Percentiles rank a stretch among this genome's conserved stretches.
phyloP scores from a whole-genome alignment of 2,113 vertebrate species.

The Onychostoma macrolepis region DNA sequence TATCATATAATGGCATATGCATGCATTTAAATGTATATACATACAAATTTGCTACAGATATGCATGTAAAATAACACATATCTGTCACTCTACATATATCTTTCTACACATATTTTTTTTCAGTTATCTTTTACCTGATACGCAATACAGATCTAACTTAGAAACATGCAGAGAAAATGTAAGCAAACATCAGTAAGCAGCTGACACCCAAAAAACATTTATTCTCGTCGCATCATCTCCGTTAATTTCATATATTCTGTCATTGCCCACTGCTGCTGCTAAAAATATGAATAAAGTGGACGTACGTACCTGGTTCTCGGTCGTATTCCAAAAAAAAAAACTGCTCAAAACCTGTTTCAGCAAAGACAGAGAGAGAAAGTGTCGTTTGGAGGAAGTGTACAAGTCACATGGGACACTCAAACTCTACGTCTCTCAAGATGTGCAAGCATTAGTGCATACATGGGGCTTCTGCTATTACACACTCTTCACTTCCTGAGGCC shows the following conservation, averaged over 20 bases:
- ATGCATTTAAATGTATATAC: not conserved
- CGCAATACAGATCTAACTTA: not conserved
- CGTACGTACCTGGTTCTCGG: slow-evolving; percentile 1
- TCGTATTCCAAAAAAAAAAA: not conserved
- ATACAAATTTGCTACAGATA: not conserved
- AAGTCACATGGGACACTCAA: slow-evolving; percentile 52
- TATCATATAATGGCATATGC: not conserved
- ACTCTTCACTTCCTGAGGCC: slow-evolving; percentile 55
- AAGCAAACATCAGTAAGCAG: not conserved
- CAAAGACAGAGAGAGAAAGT: slow-evolving; percentile 26
- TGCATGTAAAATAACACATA: not conserved
- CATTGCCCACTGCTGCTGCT: not conserved
- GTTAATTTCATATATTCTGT: not conserved
- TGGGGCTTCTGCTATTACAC: slow-evolving; percentile 43
- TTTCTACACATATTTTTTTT: too few species aligned
- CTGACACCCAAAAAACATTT: not conserved
- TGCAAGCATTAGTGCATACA: slow-evolving; percentile 40
- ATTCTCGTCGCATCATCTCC: not conserved
- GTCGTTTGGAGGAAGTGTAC: slow-evolving; percentile 55
- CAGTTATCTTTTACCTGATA: not conserved
- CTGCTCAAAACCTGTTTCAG: slow-evolving; percentile 3
- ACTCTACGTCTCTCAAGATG: slow-evolving; percentile 27
- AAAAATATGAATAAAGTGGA: not conserved
- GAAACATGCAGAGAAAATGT: not conserved
- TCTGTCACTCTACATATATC: not conserved